Evolutionary conservation across 2,113 vertebrate genomes (phyloP).

Genomic region (human (Homo sapiens)): GRCh38 chr14:53499501-53500000

Average conservation of each 20-base stretch:
- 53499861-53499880: not conserved
- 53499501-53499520: not conserved
- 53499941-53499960: not conserved
- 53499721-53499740: not conserved
- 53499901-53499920: not conserved
- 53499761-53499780: not conserved
- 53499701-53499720: not conserved
- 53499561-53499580: not conserved
- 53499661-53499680: not conserved
- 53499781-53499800: not conserved
- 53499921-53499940: not conserved
- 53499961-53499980: not conserved
- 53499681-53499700: not conserved
- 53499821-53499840: not conserved
- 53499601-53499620: not conserved
- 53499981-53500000: not conserved
- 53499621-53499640: not conserved
- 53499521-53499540: not conserved
- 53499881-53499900: not conserved
- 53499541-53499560: not conserved
- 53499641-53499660: not conserved
- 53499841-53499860: not conserved
- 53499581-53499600: not conserved
- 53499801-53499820: not conserved
- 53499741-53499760: not conserved